These are phyloP conservation scores for Echiichthys vipera DNA, from an alignment of 2,797 vertebrate species.

Conservation along the genomic window DNA sequence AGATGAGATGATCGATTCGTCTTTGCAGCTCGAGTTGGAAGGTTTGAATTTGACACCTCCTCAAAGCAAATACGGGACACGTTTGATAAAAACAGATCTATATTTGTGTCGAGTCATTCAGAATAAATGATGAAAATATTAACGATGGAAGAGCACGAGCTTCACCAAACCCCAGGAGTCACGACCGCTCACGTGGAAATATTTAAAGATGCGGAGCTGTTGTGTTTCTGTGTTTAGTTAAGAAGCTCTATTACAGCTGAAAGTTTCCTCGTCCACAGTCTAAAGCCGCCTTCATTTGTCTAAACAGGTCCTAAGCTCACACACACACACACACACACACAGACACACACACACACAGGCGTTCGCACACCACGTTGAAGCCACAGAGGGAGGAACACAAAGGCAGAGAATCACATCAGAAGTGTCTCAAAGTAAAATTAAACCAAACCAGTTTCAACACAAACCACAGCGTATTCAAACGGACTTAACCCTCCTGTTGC, in stretches of 20 bases:
- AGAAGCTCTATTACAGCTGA: not conserved
- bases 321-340: not conserved
- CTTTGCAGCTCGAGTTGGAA: too few species aligned
- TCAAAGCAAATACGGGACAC: not conserved
- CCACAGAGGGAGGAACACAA: slow-evolving; percentile 10
- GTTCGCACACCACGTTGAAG: slow-evolving; percentile 27
- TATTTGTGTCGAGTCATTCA: not conserved
- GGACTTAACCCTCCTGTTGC: too few species aligned
- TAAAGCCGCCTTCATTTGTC: slow-evolving; percentile 26
- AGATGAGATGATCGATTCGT: too few species aligned
- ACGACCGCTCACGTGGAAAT: not conserved
- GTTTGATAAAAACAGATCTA: not conserved
- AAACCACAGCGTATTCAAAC: slow-evolving; percentile 29
- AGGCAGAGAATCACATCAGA: slow-evolving; percentile 18
- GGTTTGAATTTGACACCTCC: not conserved
- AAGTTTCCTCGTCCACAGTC: slow-evolving; percentile 13
- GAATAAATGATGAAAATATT: slow-evolving; percentile 32
- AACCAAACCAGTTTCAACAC: slow-evolving; percentile 7
- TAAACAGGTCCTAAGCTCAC: slow-evolving; percentile 24
- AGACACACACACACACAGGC: slow-evolving; percentile 3
- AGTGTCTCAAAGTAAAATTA: not conserved
- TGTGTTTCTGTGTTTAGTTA: not conserved
- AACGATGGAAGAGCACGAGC: not conserved
- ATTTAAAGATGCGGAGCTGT: not conserved
- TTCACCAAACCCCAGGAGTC: not conserved